A percentile compares a stretch with the other conserved stretches of the same genome.
phyloP scores from a whole-genome alignment of 2,888 invertebrate genomes.

The Pollenia griseotomentosa region DNA sequence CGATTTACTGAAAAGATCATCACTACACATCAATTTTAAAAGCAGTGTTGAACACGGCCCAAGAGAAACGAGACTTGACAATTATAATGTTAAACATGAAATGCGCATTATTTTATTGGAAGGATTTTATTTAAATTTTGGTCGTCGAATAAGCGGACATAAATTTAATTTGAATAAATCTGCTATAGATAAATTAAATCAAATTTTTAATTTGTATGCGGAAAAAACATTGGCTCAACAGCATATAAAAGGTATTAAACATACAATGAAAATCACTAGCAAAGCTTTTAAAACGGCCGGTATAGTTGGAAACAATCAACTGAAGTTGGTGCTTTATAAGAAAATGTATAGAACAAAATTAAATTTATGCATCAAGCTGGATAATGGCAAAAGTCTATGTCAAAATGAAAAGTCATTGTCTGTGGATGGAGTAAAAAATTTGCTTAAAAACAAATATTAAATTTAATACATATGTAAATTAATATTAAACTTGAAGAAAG shows the following conservation, averaged over 20 bases:
- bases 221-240: neutral
- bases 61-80: neutral
- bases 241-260: neutral
- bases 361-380: neutral
- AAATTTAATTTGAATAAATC: neutral
- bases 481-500: too few species aligned
- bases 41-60: neutral
- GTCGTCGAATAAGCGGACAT: neutral
- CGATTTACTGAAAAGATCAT: neutral
- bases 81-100: neutral
- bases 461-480: too few species aligned
- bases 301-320: neutral
- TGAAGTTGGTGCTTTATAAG: neutral
- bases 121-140: neutral
- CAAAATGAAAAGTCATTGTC: neutral
- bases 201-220: neutral
- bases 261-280: neutral
- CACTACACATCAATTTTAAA: neutral
- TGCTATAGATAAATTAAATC: neutral
- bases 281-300: neutral
- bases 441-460: neutral
- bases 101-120: neutral
- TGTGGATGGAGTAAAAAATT: neutral
- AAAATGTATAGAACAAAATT: neutral
- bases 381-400: neutral